Conservation (phyloP, 2,797 vertebrate species). For the Girardinus metallicus region DNA sequence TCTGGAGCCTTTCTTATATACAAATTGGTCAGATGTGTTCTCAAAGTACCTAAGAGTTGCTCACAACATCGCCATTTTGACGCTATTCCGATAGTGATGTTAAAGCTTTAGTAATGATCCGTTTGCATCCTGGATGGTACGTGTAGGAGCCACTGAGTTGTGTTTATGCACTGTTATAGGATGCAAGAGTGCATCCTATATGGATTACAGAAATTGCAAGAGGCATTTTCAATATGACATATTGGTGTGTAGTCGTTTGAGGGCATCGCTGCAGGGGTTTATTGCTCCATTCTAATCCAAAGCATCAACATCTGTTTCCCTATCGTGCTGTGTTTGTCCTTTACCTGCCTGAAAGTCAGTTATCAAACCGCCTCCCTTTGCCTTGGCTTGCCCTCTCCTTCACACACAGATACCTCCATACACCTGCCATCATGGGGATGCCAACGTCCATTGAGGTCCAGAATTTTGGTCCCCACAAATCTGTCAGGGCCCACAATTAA, state of each 20-base stretch:
- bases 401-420: not conserved
- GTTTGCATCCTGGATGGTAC: constrained; percentile 44
- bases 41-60: constrained; percentile 48
- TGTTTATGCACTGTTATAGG: constrained; percentile 44
- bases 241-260: constrained; percentile 27
- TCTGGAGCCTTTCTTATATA: constrained; percentile 70
- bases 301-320: constrained; percentile 41
- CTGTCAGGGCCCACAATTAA: constrained; percentile 5
- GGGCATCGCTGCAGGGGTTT: constrained; percentile 43
- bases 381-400: not conserved
- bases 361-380: constrained; percentile 36
- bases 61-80: constrained; percentile 54
- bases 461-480: not conserved
- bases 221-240: constrained; percentile 43
- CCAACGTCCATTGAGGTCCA: not conserved
- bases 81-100: constrained; percentile 48
- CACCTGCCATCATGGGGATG: not conserved
- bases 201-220: constrained; percentile 36
- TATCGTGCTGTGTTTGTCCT: constrained; percentile 49
- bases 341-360: constrained; percentile 62
- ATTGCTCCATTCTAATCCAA: constrained; percentile 68
- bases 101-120: constrained; percentile 52
- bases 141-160: constrained; percentile 36
- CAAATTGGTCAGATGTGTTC: constrained; percentile 62
- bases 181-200: constrained; percentile 26